These are phyloP conservation scores for Gnathonemus longibarbis DNA, from an alignment of 2,113 vertebrate genomes.

Conservation along the genomic window DNA sequence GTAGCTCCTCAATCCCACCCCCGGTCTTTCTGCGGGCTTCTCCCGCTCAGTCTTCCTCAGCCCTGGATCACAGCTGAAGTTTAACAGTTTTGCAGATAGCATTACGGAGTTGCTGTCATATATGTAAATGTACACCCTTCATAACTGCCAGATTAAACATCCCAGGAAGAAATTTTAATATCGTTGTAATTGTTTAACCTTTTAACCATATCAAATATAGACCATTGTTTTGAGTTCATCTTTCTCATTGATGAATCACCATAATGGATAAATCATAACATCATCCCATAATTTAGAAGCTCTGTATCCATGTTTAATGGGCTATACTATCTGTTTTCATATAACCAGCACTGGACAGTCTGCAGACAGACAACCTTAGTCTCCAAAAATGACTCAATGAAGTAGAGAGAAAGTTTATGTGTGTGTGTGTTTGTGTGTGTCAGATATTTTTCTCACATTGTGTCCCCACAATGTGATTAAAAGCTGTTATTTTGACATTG, in stretches of 20 bases:
- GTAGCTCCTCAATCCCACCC: not conserved
- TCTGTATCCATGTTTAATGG: not conserved
- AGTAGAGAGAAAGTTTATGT: not conserved
- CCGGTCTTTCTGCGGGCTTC: not conserved
- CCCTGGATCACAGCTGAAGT: not conserved
- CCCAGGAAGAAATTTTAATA: slow-evolving; percentile 5
- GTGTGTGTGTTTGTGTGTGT: not conserved
- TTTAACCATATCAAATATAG: not conserved
- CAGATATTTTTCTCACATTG: no score
- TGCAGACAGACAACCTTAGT: not conserved
- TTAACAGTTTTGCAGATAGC: not conserved
- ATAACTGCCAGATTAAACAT: slow-evolving; percentile 1
- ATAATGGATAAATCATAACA: not conserved
- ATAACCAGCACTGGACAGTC: not conserved
- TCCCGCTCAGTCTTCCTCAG: not conserved
- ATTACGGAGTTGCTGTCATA: not conserved
- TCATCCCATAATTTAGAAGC: not conserved
- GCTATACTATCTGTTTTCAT: not conserved
- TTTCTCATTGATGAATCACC: slow-evolving; percentile 1
- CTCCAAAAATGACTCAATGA: not conserved
- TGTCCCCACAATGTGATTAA: not conserved
- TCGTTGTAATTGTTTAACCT: not conserved
- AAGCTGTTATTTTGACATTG: no score
- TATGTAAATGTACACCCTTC: not conserved
- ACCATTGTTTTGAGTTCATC: not conserved